Evolutionary conservation across 2,888 invertebrate genomes (phyloP), one percentile per base, ranked within the genome.

Genomic region (Cryptops parisi): DNA sequence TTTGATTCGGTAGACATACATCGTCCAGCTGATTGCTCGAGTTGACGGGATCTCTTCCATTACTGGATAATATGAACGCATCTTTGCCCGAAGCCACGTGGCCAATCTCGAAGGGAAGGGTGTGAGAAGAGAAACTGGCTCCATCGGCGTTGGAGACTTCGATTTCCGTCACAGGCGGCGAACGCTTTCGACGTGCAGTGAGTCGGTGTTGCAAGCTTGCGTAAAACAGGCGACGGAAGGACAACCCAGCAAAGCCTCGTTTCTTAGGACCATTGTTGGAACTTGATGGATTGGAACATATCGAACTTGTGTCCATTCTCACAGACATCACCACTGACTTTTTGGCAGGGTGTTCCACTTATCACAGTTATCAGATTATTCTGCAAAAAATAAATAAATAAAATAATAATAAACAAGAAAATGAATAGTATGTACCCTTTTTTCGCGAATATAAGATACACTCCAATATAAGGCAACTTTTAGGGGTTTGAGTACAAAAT

Each of bases 171-270:
- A 23, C 47, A 19, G 27, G 26, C n/a, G 47, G 17, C 12, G 33
- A 47, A 17, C 47, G 15, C 39, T 47, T 46, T 9, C 46, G 33
- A 33, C 45, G 46, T 21, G 26, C 3, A 9, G 27, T 15, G 4
- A 38, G 47, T 19, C 49, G 26, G 1, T 23, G n/a, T 33, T 52
- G 47, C 46, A 47, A 27, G 44, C 41, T 80, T 60, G 81, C 79
- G 55, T 82, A 79, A 54, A 82, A 74, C 58, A 83, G 70, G 57
- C 81, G 75, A 46, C 82, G 74, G 40, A 82, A 68, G 21, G 82
- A 82, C 74, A 81, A 80, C 62, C 81, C n/a, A n/a, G 47, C 38
- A 22, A 55, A 53, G 41, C 51, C 49, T 26, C 56, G 40, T 23
- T 56, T 56, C 25, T 56, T 56, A n/a, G 53, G 39, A n/a, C 49